Evolutionary conservation across 2,113 vertebrate genomes (phyloP).

Genomic region (Saguinus imperator): DNA sequence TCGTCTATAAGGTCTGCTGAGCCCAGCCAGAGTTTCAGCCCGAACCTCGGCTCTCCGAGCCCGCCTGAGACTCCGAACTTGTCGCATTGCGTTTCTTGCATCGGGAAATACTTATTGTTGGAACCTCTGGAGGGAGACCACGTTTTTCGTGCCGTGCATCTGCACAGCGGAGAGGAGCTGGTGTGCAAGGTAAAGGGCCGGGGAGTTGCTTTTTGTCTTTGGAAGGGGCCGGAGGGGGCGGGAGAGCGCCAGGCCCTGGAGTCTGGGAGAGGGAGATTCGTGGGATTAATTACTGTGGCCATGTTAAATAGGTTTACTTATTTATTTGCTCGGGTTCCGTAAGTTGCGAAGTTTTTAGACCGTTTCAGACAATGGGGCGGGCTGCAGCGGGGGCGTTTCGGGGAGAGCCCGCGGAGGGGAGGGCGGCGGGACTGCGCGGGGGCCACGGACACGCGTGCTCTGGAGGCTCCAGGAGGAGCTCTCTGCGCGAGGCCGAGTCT

Average conservation of each 20-base stretch:
- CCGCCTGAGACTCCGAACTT: slow-evolving; percentile 99
- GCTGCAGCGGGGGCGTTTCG: slow-evolving; percentile 64
- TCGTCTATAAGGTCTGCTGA: slow-evolving; percentile 95
- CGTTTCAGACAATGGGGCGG: slow-evolving; percentile 69
- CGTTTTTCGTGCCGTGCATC: slow-evolving; percentile 97
- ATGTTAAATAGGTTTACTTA: not conserved
- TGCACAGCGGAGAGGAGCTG: slow-evolving; percentile 98
- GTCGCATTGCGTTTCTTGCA: slow-evolving; percentile 98
- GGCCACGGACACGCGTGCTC: slow-evolving; percentile 40
- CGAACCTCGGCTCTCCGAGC: slow-evolving; percentile 98
- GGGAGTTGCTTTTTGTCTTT: not conserved
- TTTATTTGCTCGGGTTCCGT: slow-evolving; percentile 20
- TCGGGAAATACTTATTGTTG: slow-evolving; percentile 99
- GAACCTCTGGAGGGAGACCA: slow-evolving; percentile 99
- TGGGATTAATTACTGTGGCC: not conserved
- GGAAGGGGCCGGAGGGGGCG: not conserved
- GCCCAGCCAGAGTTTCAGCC: slow-evolving; percentile 96
- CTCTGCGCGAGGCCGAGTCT: not conserved
- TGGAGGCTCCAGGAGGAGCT: not conserved
- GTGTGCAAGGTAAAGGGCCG: slow-evolving; percentile 94
- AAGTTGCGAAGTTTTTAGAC: slow-evolving; percentile 72
- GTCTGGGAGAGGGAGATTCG: not conserved
- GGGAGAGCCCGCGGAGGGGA: slow-evolving; percentile 34
- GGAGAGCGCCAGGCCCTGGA: not conserved
- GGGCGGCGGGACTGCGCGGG: not conserved